These are phyloP conservation scores for Etheostoma cragini DNA, from an alignment of 2,113 vertebrate genomes.

Conservation along the genomic window DNA sequence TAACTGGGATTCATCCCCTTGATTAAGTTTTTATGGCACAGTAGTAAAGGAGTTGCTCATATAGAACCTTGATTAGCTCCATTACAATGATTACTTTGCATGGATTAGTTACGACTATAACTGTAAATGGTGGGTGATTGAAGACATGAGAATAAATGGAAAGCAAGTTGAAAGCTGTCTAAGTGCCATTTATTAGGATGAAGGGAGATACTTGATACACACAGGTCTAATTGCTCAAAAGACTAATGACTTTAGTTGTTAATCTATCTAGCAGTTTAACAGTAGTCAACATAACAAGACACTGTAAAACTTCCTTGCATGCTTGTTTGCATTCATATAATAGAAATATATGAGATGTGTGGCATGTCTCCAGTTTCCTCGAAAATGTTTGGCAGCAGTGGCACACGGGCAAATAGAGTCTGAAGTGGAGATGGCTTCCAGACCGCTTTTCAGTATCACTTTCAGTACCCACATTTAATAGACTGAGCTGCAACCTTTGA, in stretches of 20 bases:
- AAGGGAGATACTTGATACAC: slow-evolving; percentile 34
- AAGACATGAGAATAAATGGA: slow-evolving; percentile 53
- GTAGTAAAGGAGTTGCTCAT: slow-evolving; percentile 37
- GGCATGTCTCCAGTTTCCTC: neutral
- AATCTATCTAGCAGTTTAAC: slow-evolving; percentile 35
- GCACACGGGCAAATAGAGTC: neutral
- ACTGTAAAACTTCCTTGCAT: neutral
- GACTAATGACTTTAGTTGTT: slow-evolving; percentile 41
- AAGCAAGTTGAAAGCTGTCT: slow-evolving; percentile 45
- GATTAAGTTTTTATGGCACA: slow-evolving; percentile 48
- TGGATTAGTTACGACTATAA: slow-evolving; percentile 31
- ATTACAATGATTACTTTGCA: slow-evolving; percentile 74
- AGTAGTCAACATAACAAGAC: slow-evolving; percentile 19
- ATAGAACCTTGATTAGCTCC: slow-evolving; percentile 47
- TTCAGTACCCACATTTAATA: neutral
- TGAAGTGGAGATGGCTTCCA: neutral
- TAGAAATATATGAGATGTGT: slow-evolving; percentile 11
- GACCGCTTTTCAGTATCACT: neutral
- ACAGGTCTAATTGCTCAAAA: slow-evolving; percentile 33
- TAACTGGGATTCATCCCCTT: slow-evolving; percentile 39
- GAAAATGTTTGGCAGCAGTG: neutral
- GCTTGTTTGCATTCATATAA: slow-evolving; percentile 10
- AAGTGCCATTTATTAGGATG: slow-evolving; percentile 55
- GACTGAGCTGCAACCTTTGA: slow-evolving; percentile 1
- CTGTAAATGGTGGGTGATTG: slow-evolving; percentile 55